A percentile compares a stretch with the other conserved stretches of the same genome.
Conservation (phyloP, 2,113 vertebrate species). For the Lampris incognitus region DNA sequence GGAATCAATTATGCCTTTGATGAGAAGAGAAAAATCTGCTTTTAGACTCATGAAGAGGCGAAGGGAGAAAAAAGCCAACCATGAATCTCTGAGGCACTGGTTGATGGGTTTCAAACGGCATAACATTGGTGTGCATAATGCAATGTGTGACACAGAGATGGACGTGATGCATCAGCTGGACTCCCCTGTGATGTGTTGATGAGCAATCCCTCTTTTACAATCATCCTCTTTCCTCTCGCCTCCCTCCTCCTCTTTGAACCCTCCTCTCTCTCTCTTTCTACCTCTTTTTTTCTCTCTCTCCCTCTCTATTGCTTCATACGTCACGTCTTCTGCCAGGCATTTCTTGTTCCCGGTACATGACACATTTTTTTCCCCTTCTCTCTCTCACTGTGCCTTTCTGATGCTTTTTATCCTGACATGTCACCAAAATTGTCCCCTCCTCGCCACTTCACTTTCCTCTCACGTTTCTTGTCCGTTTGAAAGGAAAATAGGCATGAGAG, state of each 20-base stretch:
- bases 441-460: constrained; percentile 26
- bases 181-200: constrained; percentile 29
- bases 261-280: background rate
- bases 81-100: constrained; percentile 55
- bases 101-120: constrained; percentile 52
- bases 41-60: constrained; percentile 21
- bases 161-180: constrained; percentile 50
- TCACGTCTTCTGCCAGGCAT: constrained; percentile 6
- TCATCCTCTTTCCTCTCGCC: constrained; percentile 20
- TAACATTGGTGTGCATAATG: constrained; percentile 63
- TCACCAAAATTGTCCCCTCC: constrained; percentile 50
- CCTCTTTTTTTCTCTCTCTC: background rate
- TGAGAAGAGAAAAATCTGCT: background rate
- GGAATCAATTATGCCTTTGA: constrained; percentile 32
- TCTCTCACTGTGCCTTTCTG: constrained; percentile 21
- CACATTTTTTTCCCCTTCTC: background rate
- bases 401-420: constrained; percentile 49
- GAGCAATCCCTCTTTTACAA: constrained; percentile 44
- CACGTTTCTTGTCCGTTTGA: constrained; percentile 34
- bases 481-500: constrained; percentile 57
- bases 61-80: constrained; percentile 5
- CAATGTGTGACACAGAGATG: constrained; percentile 37
- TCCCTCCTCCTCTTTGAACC: background rate
- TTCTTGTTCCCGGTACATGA: constrained; percentile 4
- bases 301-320: background rate